Evolutionary conservation across 2,797 vertebrate genomes (phyloP), one percentile per base, ranked within the genome.

Genomic region (Enteromius mattozi): DNA sequence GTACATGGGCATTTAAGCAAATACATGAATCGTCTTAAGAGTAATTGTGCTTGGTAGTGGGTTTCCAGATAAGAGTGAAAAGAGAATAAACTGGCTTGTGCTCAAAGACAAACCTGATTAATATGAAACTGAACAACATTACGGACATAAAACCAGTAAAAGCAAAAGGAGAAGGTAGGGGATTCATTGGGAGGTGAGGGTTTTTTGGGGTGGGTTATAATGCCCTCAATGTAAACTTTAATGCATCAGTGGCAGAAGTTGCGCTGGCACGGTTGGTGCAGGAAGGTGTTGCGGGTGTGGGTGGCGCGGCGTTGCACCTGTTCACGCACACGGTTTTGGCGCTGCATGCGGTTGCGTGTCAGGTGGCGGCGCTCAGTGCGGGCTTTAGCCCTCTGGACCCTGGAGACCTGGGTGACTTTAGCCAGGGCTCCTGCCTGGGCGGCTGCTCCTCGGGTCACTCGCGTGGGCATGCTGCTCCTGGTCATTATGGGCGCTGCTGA

Each of bases 201-300:
- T 65, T 80, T 45, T 9, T 54, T 75, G 54, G 84, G 77, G 49
- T 80, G 56, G 69, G 85, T 88, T 85, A 78, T 90, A 94, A 94
- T 93, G 93, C 93, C 94, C 91, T 93, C 91, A 82, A 90, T 92
- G 92, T 95, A 93, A 94, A 93, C 86, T 71, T 87, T 87, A 45
- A 88, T 69, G 86, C 85, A 88, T 98, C 95, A 99, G 94, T 99
- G 97, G 95, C 96, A 97, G 95, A 95, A 86, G 94, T 96, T 97
- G 90, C 97, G 98, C 94, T 97, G 97, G 96, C 95, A 95, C 85
- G 98, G 98, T 93, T 99, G 98, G 94, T 99, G 97, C 88, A 99
- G 92, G 87, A 97, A 97, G 94, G 94, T 95, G 91, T 95, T 95
- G 90, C 95, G 95, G 91, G 93, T 84, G 3, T 95, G 92, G 74